Evolutionary conservation across 2,888 invertebrate species (phyloP).

Genomic region (Nowickia ferox): DNA sequence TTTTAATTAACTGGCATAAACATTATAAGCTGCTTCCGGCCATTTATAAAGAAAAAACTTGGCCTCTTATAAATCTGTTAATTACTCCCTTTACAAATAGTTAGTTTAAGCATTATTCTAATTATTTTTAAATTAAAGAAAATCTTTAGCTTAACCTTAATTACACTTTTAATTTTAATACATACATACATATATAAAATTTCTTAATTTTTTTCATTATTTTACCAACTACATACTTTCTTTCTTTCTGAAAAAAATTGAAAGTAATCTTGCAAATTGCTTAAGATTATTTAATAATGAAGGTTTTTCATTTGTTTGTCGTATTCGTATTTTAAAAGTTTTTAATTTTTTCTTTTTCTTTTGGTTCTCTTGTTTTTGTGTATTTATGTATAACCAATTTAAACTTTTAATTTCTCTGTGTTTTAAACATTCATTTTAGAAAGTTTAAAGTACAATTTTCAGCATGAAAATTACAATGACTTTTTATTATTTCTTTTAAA

Average conservation of each 20-base stretch:
- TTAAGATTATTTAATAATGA: constrained; percentile 32
- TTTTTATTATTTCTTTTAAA: constrained; percentile 46
- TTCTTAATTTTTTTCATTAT: not conserved
- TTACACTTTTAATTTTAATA: not conserved
- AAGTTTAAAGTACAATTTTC: constrained; percentile 53
- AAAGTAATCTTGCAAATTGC: constrained; percentile 3
- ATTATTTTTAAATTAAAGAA: not conserved
- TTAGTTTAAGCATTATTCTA: not conserved
- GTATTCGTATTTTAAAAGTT: not conserved
- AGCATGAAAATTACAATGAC: constrained; percentile 64
- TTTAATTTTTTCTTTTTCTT: constrained; percentile 3
- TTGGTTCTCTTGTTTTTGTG: not conserved
- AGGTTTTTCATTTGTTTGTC: not conserved
- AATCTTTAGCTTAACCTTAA: not conserved
- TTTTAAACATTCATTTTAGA: constrained; percentile 44
- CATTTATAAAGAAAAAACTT: too few species aligned
- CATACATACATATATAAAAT: too few species aligned
- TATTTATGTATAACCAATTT: not conserved
- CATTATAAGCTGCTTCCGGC: too few species aligned
- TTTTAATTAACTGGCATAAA: too few species aligned
- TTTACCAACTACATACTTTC: constrained; percentile 4
- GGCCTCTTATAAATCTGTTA: not conserved
- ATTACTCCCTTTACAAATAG: not conserved
- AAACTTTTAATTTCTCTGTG: constrained; percentile 35
- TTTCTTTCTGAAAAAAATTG: not conserved